Evolutionary conservation across 64 coral and sea anemone genomes (phyloP), one percentile per base, ranked within the genome.

Genomic region (Pocillopora damicornis): DNA sequence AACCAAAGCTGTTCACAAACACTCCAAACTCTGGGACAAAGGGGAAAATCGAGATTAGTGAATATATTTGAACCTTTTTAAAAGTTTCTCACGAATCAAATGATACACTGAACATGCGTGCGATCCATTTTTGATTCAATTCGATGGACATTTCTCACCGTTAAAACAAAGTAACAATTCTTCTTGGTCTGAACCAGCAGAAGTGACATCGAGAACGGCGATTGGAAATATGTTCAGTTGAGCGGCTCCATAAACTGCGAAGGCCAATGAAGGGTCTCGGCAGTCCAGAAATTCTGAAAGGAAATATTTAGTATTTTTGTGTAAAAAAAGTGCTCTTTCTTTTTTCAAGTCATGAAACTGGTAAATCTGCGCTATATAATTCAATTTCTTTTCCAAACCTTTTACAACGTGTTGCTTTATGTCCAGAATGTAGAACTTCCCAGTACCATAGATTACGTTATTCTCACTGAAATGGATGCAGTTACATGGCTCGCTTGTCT

Each of bases 211-310:
- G 22, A 99, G 73, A 22, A 99, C 85, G 73, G 93, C 90, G 23
- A 99, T 94, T 20, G 97, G 97, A 76, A 99, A 99, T 59, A 92
- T 99, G 81, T 99, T 99, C 16, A 92, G 77, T 79, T 99, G 97
- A 5, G 90, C 35, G 25, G 97, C 97, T 45, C 93, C 93, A 74
- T 95, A 99, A 30, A 99, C 91, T 17, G 97, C 97, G 80, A 99
- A 99, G 34, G 97, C 93, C 58, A 99, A 37, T 6, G 87, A 89
- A 14, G 93, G 89, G 79, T 99, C 97, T 35, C 88, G 88, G 8
- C 90, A 87, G 62, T 99, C 93, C 6, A 99, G 78, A 88, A 95
- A 95, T 37, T 99, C 97, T 98, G 78, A 17, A 71, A 69, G 25
- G 25, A 69, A 77, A 13, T 75, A 22, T 56, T n/a, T n/a, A 57